Percentiles rank a stretch among this genome's conserved stretches.
phyloP scores from a whole-genome alignment of 2,888 invertebrate genomes.

The Melieria picta region DNA sequence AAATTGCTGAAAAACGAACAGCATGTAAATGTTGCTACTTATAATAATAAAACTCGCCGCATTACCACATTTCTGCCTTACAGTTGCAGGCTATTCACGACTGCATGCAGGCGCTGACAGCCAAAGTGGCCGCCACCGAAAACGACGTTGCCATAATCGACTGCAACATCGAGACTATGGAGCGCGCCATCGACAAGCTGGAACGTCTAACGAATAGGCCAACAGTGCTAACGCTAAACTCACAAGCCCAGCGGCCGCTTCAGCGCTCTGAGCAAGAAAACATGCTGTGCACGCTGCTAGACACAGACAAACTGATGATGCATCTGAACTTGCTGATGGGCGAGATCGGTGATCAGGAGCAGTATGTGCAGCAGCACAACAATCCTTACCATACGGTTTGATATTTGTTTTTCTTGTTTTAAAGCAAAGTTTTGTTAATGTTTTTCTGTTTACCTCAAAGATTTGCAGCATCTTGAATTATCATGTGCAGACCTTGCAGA shows the following conservation, averaged over 20 bases:
- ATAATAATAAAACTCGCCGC: background rate
- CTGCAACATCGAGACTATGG: slow-evolving; percentile 7
- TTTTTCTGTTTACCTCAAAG: slow-evolving; percentile 8
- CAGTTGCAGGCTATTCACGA: slow-evolving; percentile 17
- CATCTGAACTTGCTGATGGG: slow-evolving; percentile 7
- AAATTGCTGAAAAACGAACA: slow-evolving; percentile 29
- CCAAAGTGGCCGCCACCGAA: slow-evolving; percentile 25
- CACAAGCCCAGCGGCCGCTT: background rate
- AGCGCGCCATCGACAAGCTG: slow-evolving; percentile 6
- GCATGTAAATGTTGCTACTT: slow-evolving; percentile 18
- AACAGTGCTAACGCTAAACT: background rate
- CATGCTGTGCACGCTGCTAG: slow-evolving; percentile 17
- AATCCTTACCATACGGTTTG: slow-evolving; percentile 33
- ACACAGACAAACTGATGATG: slow-evolving; percentile 19
- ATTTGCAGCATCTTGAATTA: slow-evolving; percentile 31
- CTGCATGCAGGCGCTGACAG: slow-evolving; percentile 15
- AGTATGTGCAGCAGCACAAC: slow-evolving; percentile 8
- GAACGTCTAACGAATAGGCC: slow-evolving; percentile 7
- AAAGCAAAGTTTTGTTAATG: background rate
- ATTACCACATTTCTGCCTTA: background rate
- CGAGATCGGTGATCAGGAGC: slow-evolving; percentile 21
- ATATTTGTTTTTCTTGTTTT: background rate
- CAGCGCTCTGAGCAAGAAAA: slow-evolving; percentile 1
- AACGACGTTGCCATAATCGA: slow-evolving; percentile 19
- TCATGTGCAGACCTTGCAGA: slow-evolving; percentile 24